Conservation (phyloP, 1,140 invertebrate genomes). For the Penaeus vannamei region DNA sequence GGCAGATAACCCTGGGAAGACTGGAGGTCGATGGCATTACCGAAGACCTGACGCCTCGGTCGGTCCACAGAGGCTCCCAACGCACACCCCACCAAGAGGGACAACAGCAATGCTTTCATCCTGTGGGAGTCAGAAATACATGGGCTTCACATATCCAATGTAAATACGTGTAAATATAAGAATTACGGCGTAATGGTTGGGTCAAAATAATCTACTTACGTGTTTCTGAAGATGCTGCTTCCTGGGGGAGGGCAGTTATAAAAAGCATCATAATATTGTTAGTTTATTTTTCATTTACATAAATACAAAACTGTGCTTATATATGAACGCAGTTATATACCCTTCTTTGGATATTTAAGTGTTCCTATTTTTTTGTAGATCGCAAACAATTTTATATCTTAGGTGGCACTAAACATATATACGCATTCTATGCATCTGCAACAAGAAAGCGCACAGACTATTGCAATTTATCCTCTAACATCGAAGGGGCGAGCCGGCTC, state of each 20-base stretch:
- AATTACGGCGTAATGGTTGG: not conserved
- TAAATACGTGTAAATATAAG: not conserved
- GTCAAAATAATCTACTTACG: not conserved
- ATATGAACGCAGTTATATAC: not conserved
- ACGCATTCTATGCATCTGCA: not conserved
- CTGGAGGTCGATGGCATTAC: constrained; percentile 31
- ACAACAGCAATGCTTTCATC: constrained; percentile 43
- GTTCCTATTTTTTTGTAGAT: not conserved
- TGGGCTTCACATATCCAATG: no score
- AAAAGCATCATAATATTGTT: not conserved
- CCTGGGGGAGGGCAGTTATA: not conserved
- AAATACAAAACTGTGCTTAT: constrained; percentile 10
- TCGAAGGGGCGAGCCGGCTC: constrained; percentile 33
- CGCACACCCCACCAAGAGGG: constrained; percentile 10
- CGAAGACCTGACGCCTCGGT: constrained; percentile 31
- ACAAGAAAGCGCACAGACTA: not conserved
- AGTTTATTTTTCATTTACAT: constrained; percentile 22
- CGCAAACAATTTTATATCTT: no score
- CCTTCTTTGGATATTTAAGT: not conserved
- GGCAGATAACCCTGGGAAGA: constrained; percentile 39
- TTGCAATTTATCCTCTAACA: not conserved
- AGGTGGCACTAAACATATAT: not conserved
- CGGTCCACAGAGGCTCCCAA: constrained; percentile 13
- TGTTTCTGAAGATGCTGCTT: not conserved
- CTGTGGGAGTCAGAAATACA: not conserved